phyloP scores from a whole-genome alignment of 1,140 invertebrate species.

The Harpegnathos saltator region DNA sequence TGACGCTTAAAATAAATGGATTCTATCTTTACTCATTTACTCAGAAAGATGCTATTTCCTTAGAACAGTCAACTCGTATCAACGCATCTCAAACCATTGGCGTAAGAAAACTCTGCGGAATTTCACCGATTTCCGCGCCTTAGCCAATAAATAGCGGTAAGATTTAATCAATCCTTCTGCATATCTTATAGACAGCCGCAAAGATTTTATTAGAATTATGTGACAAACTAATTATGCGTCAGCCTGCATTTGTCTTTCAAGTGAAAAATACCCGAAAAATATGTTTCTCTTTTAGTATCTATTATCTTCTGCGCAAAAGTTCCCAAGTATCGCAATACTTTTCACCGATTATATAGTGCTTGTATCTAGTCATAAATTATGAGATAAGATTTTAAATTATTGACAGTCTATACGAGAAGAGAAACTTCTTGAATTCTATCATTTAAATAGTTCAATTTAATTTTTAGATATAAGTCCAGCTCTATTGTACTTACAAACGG shows the following conservation, averaged over 20 bases:
- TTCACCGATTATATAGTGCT: neutral
- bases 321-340: constrained; percentile 3
- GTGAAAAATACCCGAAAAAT: too few species aligned
- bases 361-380: constrained; percentile 45
- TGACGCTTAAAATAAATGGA: too few species aligned
- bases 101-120: neutral
- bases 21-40: too few species aligned
- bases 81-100: neutral
- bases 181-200: neutral
- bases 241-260: constrained; percentile 7
- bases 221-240: neutral
- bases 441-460: constrained; percentile 22
- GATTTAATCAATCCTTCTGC: neutral
- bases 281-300: neutral
- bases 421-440: neutral
- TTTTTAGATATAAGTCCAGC: constrained; percentile 16
- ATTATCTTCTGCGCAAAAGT: constrained; percentile 4
- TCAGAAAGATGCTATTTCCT: too few species aligned
- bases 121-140: neutral
- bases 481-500: neutral
- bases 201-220: neutral
- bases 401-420: neutral
- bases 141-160: neutral
- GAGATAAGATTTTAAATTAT: constrained; percentile 34
- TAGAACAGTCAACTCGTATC: too few species aligned